Evolutionary conservation across 2,797 vertebrate species (phyloP).

Genomic region (Squalus acanthias): DNA sequence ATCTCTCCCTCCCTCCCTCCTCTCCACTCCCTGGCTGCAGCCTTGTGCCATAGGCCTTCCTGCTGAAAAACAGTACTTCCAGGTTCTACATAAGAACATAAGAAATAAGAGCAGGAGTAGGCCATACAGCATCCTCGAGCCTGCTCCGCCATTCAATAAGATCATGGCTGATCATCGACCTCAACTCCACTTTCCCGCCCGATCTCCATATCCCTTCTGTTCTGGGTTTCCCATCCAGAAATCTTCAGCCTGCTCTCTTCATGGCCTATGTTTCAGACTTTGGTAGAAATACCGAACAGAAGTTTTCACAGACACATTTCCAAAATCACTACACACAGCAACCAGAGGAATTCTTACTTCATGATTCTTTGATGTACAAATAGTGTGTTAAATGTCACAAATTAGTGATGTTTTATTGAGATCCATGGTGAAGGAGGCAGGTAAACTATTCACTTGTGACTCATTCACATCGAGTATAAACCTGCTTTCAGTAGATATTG

Average conservation of each 20-base stretch:
- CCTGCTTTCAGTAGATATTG: neutral
- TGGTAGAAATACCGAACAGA: neutral
- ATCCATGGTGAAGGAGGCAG: neutral
- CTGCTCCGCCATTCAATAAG: too few relatives aligned
- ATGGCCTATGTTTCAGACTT: neutral
- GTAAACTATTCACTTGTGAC: constrained; percentile 16
- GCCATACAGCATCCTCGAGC: too few relatives aligned
- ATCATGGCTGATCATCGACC: too few relatives aligned
- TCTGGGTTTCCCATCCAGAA: neutral
- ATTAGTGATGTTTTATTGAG: constrained; percentile 27
- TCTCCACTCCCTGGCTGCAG: neutral
- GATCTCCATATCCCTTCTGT: neutral
- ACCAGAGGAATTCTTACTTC: neutral
- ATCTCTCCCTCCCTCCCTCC: neutral
- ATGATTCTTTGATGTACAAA: neutral
- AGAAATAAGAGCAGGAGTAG: too few relatives aligned
- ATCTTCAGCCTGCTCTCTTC: neutral
- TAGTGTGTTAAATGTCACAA: neutral
- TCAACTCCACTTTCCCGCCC: too few relatives aligned
- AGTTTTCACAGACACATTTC: neutral
- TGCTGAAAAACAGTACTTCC: too few relatives aligned
- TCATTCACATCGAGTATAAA: constrained; percentile 1
- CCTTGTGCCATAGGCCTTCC: neutral
- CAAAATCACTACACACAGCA: neutral
- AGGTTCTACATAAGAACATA: too few relatives aligned